phyloP scores from a whole-genome alignment of 2,797 vertebrate genomes.

The Natrix natrix region DNA sequence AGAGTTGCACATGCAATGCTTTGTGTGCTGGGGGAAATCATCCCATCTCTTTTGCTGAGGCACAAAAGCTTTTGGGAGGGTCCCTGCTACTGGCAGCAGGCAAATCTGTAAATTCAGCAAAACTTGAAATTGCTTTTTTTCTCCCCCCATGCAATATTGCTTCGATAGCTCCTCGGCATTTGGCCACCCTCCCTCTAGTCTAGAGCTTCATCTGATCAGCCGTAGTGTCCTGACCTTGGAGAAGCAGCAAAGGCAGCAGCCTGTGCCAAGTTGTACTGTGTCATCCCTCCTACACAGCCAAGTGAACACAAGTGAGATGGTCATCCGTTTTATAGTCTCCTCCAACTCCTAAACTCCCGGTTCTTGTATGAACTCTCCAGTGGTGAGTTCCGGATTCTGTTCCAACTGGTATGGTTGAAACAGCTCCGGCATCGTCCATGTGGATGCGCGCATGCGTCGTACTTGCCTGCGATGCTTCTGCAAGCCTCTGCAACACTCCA shows the following conservation, averaged over 20 bases:
- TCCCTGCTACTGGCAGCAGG: conserved; percentile 39
- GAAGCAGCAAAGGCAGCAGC: conserved; percentile 44
- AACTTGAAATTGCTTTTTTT: conserved; percentile 60
- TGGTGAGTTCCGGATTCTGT: too few species aligned
- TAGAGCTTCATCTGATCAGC: conserved; percentile 46
- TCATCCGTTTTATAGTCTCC: neutral
- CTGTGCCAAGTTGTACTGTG: conserved; percentile 18
- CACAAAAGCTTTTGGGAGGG: conserved; percentile 62
- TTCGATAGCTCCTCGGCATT: conserved; percentile 12
- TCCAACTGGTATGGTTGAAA: too few species aligned
- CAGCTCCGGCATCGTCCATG: too few species aligned
- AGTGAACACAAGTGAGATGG: rapidly evolving
- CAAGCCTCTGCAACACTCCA: too few species aligned
- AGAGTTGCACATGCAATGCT: conserved; percentile 53
- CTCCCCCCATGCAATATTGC: conserved; percentile 60
- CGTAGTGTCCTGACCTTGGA: conserved; percentile 57
- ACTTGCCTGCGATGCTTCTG: too few species aligned
- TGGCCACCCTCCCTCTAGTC: neutral
- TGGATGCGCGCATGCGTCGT: too few species aligned
- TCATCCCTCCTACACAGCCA: conserved; percentile 16
- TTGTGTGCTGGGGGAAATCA: conserved; percentile 61
- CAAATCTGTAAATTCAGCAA: conserved; percentile 63
- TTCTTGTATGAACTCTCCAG: neutral
- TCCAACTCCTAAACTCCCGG: neutral
- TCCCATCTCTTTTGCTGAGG: conserved; percentile 59